A percentile compares a stretch with the other conserved stretches of the same genome.
phyloP scores from a whole-genome alignment of 1,140 invertebrate species.

The Holcopasites calliopsidis region DNA sequence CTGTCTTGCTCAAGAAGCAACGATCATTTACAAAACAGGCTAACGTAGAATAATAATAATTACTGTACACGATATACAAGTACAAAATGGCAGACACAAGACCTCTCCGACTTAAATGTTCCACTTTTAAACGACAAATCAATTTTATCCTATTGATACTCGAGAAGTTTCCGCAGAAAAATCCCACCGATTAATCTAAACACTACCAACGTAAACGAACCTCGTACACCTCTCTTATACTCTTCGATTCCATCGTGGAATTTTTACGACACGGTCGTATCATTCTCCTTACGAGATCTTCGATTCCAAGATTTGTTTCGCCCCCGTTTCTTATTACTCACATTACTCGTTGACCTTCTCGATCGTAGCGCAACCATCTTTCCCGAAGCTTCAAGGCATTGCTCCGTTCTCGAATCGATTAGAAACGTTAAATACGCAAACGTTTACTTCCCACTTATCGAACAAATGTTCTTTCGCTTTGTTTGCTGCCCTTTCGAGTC shows the following conservation, averaged over 20 bases:
- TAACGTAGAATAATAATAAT: constrained; percentile 61
- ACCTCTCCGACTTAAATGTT: neutral
- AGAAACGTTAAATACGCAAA: neutral
- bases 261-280: constrained; percentile 14
- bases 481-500: neutral
- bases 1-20: constrained; percentile 15
- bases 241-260: neutral
- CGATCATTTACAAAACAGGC: constrained; percentile 42
- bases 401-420: neutral
- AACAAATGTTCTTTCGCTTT: neutral
- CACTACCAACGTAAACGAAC: constrained; percentile 21
- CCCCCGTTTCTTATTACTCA: neutral
- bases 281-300: neutral
- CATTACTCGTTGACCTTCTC: neutral
- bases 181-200: constrained; percentile 13
- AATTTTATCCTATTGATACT: neutral
- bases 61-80: constrained; percentile 74
- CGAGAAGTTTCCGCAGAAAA: neutral
- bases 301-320: constrained; percentile 2
- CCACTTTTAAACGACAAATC: neutral
- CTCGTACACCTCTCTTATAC: neutral
- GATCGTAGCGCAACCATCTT: neutral
- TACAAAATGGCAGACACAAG: constrained; percentile 57
- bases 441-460: neutral
- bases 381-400: neutral